Conservation (phyloP, 2,113 vertebrate genomes). For the Lathamus discolor region DNA sequence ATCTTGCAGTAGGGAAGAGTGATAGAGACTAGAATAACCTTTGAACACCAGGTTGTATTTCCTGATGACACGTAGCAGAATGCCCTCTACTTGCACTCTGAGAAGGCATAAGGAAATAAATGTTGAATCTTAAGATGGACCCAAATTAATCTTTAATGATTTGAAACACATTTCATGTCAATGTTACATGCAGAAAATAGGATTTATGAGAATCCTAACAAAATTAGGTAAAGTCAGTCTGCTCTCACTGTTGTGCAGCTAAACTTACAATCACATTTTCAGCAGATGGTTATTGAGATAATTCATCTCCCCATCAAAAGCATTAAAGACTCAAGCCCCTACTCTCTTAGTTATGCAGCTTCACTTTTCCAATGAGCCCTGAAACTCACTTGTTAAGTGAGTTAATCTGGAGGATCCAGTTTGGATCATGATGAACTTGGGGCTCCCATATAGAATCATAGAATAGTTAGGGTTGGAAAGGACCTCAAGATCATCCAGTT, state of each 20-base stretch:
- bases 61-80: not conserved
- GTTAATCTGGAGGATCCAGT: not conserved
- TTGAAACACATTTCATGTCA: not conserved
- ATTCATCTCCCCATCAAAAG: not conserved
- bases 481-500: no score
- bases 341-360: not conserved
- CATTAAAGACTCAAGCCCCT: not conserved
- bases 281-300: not conserved
- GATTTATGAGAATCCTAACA: not conserved
- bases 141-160: not conserved
- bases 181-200: not conserved
- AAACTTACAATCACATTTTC: not conserved
- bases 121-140: not conserved
- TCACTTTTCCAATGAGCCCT: not conserved
- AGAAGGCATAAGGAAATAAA: not conserved
- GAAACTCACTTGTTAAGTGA: not conserved
- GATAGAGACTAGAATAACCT: not conserved
- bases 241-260: not conserved
- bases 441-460: fast-evolving
- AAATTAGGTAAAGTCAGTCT: not conserved
- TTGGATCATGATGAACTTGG: not conserved
- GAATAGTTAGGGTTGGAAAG: no score
- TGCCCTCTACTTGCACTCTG: not conserved
- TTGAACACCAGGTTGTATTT: not conserved
- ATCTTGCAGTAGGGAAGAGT: not conserved